phyloP scores from a whole-genome alignment of 2,888 invertebrate genomes.

The Phalera bucephala region DNA sequence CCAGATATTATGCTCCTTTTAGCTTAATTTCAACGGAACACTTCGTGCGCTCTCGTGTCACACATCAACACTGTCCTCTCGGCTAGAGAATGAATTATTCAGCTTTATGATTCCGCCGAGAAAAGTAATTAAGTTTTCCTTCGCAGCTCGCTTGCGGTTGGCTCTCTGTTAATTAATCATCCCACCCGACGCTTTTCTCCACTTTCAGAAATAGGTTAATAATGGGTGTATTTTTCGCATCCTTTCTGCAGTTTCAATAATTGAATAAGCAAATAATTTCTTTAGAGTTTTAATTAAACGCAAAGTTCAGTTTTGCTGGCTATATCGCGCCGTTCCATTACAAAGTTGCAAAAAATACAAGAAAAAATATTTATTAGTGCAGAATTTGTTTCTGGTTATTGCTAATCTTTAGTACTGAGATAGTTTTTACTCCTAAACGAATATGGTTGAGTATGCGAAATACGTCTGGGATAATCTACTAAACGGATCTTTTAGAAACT shows the following conservation, averaged over 20 bases:
- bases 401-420: too few species aligned
- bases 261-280: slow-evolving; percentile 61
- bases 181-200: slow-evolving; percentile 58
- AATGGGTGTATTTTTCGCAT: slow-evolving; percentile 64
- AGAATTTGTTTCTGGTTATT: too few species aligned
- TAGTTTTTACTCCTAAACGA: too few species aligned
- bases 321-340: slow-evolving; percentile 7
- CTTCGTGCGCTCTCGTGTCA: slow-evolving; percentile 28
- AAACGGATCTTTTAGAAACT: too few species aligned
- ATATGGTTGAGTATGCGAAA: too few species aligned
- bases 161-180: slow-evolving; percentile 72
- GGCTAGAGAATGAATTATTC: slow-evolving; percentile 63
- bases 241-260: slow-evolving; percentile 57
- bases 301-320: slow-evolving; percentile 37
- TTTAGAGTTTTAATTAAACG: slow-evolving; percentile 46
- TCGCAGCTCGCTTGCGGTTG: slow-evolving; percentile 59
- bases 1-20: too few species aligned
- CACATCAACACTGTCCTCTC: slow-evolving; percentile 48
- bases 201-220: slow-evolving; percentile 69
- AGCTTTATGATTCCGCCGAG: slow-evolving; percentile 67
- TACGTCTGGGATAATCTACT: too few species aligned
- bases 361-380: too few species aligned
- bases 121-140: slow-evolving; percentile 76
- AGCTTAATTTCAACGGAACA: too few species aligned
- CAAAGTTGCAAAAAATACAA: too few species aligned